Evolutionary conservation across 1,140 invertebrate genomes (phyloP).

Genomic region (Hestina assimilis): DNA sequence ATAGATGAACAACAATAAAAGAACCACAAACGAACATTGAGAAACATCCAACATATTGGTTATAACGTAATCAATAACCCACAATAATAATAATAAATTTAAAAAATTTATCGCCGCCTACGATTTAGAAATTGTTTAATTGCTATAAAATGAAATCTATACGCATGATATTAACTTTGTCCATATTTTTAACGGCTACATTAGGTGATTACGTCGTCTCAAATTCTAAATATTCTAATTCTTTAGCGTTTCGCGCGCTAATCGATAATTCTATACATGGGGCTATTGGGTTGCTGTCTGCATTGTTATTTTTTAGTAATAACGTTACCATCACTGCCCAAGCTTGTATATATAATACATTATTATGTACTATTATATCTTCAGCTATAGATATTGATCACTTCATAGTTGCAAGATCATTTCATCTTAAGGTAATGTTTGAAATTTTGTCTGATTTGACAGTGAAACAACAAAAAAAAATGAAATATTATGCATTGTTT

Average conservation of each 20-base stretch:
- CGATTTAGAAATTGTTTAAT: no score
- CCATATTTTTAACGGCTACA: conserved; percentile 36
- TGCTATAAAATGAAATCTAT: conserved; percentile 36
- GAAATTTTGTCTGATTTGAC: no score
- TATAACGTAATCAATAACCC: no score
- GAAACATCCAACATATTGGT: no score
- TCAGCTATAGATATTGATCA: conserved; percentile 61
- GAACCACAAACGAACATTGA: no score
- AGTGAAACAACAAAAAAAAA: no score
- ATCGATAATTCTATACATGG: conserved; percentile 49
- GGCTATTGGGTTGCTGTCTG: conserved; percentile 45
- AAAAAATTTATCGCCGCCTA: no score
- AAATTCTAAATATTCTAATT: conserved; percentile 48
- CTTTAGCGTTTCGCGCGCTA: conserved; percentile 43
- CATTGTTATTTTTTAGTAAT: conserved; percentile 49
- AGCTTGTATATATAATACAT: conserved; percentile 37
- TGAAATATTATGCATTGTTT: no score
- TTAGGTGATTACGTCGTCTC: conserved; percentile 59
- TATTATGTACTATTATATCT: conserved; percentile 52
- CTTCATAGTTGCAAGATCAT: conserved; percentile 51
- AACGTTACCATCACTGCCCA: conserved; percentile 32
- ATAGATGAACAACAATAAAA: no score
- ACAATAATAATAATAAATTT: no score
- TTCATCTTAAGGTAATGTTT: conserved; percentile 52
- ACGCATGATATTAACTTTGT: conserved; percentile 38